Conservation (phyloP, 2,888 invertebrate species). For the Yponomeuta plumbellus region DNA sequence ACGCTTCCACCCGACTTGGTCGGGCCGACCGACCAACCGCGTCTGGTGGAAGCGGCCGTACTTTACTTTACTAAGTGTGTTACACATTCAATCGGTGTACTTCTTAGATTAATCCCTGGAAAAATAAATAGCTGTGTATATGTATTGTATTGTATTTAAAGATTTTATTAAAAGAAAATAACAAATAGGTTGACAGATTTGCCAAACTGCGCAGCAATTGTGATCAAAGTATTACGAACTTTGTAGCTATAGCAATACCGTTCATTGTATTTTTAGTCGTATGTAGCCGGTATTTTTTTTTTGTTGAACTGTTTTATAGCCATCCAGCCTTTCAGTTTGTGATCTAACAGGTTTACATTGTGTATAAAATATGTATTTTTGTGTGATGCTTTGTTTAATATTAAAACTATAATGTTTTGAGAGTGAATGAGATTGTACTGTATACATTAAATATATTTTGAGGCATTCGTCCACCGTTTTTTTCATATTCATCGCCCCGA, state of each 20-base stretch:
- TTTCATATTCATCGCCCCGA: not conserved
- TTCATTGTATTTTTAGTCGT: too few species aligned
- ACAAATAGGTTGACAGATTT: too few species aligned
- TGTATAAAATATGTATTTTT: not conserved
- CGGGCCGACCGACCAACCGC: constrained; percentile 22
- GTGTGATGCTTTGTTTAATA: constrained; percentile 1
- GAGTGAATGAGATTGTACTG: constrained; percentile 3
- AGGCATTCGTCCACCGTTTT: not conserved
- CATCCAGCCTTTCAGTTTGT: not conserved
- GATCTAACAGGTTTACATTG: constrained; percentile 1
- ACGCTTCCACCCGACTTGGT: constrained; percentile 25
- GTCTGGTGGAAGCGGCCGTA: not conserved
- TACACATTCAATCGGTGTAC: constrained; percentile 16
- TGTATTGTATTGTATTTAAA: too few species aligned
- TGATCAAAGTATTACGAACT: constrained; percentile 24
- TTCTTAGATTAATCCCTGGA: constrained; percentile 24
- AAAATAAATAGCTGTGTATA: constrained; percentile 36
- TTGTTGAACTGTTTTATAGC: not conserved
- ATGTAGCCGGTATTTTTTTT: not conserved
- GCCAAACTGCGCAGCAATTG: too few species aligned
- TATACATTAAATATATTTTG: constrained; percentile 4
- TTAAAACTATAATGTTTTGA: constrained; percentile 4
- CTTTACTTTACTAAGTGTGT: not conserved
- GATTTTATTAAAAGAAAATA: too few species aligned
- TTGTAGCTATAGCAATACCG: too few species aligned